Conservation (phyloP, 2,797 vertebrate genomes). For the Neoniphon sammara region DNA sequence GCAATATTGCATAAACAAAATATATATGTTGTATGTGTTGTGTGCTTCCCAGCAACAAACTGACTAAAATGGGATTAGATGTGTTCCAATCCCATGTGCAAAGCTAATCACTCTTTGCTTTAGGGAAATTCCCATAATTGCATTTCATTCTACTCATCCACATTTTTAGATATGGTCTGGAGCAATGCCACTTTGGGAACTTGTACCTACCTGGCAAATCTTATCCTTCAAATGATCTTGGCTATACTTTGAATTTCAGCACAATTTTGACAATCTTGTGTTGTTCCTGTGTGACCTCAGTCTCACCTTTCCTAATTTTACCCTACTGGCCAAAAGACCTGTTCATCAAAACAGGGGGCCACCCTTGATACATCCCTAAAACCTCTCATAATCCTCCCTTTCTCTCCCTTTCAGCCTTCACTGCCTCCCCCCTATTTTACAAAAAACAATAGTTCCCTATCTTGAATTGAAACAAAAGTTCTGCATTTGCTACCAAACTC, state of each 20-base stretch:
- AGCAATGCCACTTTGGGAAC: background rate
- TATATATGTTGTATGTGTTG: background rate
- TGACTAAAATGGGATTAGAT: background rate
- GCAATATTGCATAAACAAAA: background rate
- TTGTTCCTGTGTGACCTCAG: conserved; percentile 1
- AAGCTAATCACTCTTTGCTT: background rate
- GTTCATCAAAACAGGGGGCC: background rate
- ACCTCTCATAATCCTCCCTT: background rate
- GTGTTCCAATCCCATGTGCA: background rate
- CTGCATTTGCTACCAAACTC: background rate
- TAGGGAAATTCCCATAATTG: background rate
- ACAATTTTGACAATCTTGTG: background rate
- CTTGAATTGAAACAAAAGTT: background rate
- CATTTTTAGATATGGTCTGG: background rate
- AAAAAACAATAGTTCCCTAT: background rate
- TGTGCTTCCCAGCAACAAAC: background rate
- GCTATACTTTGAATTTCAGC: background rate
- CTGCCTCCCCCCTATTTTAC: background rate
- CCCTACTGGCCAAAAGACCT: conserved; percentile 25
- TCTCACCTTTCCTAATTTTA: conserved; percentile 13
- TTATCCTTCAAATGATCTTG: background rate
- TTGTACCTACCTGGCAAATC: background rate
- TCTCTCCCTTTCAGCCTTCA: conserved; percentile 17
- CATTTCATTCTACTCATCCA: background rate
- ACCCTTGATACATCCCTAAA: conserved; percentile 1